phyloP scores from a whole-genome alignment of 2,888 invertebrate genomes.

The Amphiduros pacificus region DNA sequence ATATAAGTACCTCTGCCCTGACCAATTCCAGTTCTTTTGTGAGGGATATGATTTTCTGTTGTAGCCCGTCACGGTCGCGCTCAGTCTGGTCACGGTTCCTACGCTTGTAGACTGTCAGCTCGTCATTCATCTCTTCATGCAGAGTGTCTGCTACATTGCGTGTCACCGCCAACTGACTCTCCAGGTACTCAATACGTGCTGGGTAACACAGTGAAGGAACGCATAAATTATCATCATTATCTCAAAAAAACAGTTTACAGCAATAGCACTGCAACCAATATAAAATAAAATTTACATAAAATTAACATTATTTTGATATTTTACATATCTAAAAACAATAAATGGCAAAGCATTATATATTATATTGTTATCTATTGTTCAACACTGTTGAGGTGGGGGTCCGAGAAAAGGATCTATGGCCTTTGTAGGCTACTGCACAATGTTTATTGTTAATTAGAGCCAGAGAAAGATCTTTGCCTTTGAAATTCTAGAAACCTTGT shows the following conservation, averaged over 20 bases:
- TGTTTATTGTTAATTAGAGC: too few species aligned
- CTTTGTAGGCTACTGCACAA: too few species aligned
- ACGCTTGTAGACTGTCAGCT: slow-evolving; percentile 31
- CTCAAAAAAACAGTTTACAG: neutral
- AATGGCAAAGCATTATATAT: too few species aligned
- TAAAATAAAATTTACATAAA: neutral
- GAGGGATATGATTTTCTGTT: slow-evolving; percentile 34
- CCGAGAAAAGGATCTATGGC: too few species aligned
- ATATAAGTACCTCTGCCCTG: slow-evolving; percentile 37
- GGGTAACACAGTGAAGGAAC: neutral
- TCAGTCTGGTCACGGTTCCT: slow-evolving; percentile 32
- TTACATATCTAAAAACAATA: too few species aligned
- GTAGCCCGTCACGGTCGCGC: slow-evolving; percentile 33
- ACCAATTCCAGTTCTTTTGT: slow-evolving; percentile 38
- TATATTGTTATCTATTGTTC: too few species aligned
- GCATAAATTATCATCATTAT: neutral
- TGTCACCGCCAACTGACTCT: slow-evolving; percentile 32
- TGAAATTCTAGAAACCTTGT: too few species aligned
- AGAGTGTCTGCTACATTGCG: slow-evolving; percentile 36
- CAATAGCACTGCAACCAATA: neutral
- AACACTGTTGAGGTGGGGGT: too few species aligned
- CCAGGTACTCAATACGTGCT: slow-evolving; percentile 41
- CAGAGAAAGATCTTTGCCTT: too few species aligned
- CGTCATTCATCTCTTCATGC: slow-evolving; percentile 34
- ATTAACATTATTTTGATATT: neutral